Percentiles rank a stretch among this genome's conserved stretches.
Conservation (phyloP, 2,113 vertebrate species). For the Puffinus mauretanicus region DNA sequence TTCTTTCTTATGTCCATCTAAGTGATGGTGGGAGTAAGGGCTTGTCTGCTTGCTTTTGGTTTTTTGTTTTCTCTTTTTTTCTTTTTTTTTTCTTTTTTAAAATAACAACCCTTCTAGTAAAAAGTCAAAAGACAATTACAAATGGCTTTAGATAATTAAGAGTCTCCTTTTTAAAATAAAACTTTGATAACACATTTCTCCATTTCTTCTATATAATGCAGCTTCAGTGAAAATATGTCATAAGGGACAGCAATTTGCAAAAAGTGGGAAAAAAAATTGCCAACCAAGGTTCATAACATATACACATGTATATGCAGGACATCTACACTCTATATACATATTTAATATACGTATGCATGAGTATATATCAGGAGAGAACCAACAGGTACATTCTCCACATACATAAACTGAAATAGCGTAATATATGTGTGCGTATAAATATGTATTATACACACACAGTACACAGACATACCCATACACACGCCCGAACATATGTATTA, state of each 20-base stretch:
- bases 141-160: slow-evolving; percentile 70
- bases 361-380: slow-evolving; percentile 69
- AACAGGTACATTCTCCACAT: slow-evolving; percentile 55
- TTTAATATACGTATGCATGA: slow-evolving; percentile 67
- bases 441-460: not conserved
- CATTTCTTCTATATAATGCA: slow-evolving; percentile 72
- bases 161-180: slow-evolving; percentile 76
- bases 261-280: slow-evolving; percentile 60
- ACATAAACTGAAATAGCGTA: slow-evolving; percentile 62
- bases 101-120: slow-evolving; percentile 53
- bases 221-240: slow-evolving; percentile 65
- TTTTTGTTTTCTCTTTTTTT: not conserved
- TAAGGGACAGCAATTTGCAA: slow-evolving; percentile 74
- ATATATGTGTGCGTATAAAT: slow-evolving; percentile 52
- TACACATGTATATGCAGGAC: slow-evolving; percentile 77
- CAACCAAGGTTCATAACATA: slow-evolving; percentile 72
- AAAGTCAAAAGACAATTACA: slow-evolving; percentile 57
- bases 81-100: not conserved
- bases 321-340: slow-evolving; percentile 78
- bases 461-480: slow-evolving; percentile 63
- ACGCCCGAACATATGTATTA: slow-evolving; percentile 37
- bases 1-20: not conserved
- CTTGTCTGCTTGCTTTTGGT: not conserved
- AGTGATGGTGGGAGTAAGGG: not conserved
- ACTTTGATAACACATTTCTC: slow-evolving; percentile 68